Base-by-base conservation (phyloP, 2,888 invertebrate species). In the Rhagium mordax region DNA sequence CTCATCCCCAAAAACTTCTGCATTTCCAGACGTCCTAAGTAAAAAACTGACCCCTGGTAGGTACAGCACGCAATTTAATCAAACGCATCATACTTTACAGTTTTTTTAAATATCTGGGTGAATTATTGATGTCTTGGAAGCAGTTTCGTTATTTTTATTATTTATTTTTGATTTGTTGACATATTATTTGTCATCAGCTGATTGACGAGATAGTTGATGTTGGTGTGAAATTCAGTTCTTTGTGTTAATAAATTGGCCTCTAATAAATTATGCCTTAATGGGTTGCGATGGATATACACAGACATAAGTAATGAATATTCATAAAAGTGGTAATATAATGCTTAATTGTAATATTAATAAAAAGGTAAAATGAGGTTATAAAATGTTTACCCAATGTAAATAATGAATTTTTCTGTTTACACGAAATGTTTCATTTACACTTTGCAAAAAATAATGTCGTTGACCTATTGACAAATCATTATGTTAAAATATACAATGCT, bases 21-120 rank as follows among this genome's bases (percentile, higher is more conserved):
- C 96, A 74, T 97, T 98, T 88, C 93, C 94, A 83, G 97, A 96
- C 84, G 93, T 94, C 81, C 90, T 94, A 86, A 92, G 93, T 86
- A 91, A 91, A 86, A 97, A 96, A 91, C 90, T 97, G 88, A 96
- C 96, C 85, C 95, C 96, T 91, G 96, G 96, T 96, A 92, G 91
- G 91, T 90, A 49, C 41, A 33, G 64, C 21, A 21, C n/a, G 5
- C n/a, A 18, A 20, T 18, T 20, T 48, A 48, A 18, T 21, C 7
- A 21, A 24, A 15, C 15, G 5, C 8, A 24, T 20, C 47, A 16
- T n/a, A 7, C 13, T 33, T 6, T 20, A 33, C 20, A 13, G 4
- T 55, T 51, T 7, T 41, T 53, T 18, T 21, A 33, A 16, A 20
- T 7, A 20, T 24, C n/a, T 10, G 4, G 16, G 21, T 20, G n/a